Evolutionary conservation across 2,888 invertebrate species (phyloP).

Genomic region (Vannuccia rotundouncinata): DNA sequence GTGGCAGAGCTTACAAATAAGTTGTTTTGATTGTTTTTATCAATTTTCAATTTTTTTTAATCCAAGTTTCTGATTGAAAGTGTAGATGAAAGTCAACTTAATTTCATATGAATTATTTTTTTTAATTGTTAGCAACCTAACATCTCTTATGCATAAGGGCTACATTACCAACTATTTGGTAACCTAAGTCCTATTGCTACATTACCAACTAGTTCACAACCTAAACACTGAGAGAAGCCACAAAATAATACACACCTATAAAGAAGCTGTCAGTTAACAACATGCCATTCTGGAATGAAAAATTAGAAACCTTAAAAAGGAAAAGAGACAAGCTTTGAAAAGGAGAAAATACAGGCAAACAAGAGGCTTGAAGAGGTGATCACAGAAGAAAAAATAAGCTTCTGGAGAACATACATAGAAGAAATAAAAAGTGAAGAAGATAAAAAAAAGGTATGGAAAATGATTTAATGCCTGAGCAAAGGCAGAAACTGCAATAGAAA

Average conservation of each 20-base stretch:
- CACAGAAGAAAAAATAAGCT: not conserved
- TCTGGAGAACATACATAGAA: not conserved
- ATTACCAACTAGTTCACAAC: too few relatives aligned
- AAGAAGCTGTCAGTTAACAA: conserved; percentile 3
- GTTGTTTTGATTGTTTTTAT: too few relatives aligned
- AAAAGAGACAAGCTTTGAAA: conserved; percentile 8
- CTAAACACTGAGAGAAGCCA: too few relatives aligned
- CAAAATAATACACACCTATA: not conserved
- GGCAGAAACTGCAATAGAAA: not conserved
- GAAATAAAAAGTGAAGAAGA: not conserved
- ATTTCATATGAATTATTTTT: too few relatives aligned
- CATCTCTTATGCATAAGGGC: too few relatives aligned
- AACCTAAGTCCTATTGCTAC: too few relatives aligned
- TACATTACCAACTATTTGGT: too few relatives aligned
- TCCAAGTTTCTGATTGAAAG: too few relatives aligned
- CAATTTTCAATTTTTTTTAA: too few relatives aligned
- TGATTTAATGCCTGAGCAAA: conserved; percentile 9
- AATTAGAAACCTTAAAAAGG: not conserved
- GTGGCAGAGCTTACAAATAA: too few relatives aligned
- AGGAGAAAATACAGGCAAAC: not conserved
- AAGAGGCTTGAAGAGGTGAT: not conserved
- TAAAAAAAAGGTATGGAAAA: conserved; percentile 8
- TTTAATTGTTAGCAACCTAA: too few relatives aligned
- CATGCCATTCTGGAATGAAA: conserved; percentile 18
- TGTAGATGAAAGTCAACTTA: too few relatives aligned